Evolutionary conservation across 1,140 invertebrate genomes (phyloP).

Genomic region (Bombus soroeensis): DNA sequence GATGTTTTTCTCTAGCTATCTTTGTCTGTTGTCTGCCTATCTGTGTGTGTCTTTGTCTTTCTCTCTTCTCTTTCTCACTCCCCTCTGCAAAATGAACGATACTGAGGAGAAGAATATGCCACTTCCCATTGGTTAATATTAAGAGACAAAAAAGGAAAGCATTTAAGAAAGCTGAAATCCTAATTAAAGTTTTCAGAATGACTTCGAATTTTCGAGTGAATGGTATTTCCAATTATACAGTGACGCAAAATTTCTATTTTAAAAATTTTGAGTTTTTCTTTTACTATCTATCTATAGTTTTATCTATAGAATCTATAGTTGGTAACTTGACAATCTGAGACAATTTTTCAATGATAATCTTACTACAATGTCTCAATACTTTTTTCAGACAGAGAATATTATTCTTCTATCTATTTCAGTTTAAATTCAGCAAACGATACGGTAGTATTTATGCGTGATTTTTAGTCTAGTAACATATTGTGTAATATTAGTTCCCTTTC

Average conservation of each 20-base stretch:
- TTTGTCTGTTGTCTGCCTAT: constrained; percentile 19
- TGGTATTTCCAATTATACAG: background rate
- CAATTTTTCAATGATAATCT: too few species aligned
- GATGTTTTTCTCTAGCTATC: constrained; percentile 51
- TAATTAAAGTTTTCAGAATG: background rate
- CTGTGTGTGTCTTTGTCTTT: constrained; percentile 16
- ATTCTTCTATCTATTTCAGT: background rate
- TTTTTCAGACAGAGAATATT: too few species aligned
- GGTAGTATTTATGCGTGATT: background rate
- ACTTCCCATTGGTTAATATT: constrained; percentile 44
- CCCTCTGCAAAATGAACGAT: constrained; percentile 16
- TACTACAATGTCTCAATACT: too few species aligned
- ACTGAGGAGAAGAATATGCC: constrained; percentile 9
- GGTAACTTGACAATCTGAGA: background rate
- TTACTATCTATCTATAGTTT: too few species aligned
- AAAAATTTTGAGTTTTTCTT: background rate
- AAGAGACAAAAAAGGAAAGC: background rate
- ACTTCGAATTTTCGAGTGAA: constrained; percentile 33
- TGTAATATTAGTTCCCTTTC: background rate
- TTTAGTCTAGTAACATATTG: background rate
- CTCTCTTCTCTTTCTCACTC: background rate
- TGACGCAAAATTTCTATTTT: constrained; percentile 11
- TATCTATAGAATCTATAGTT: background rate
- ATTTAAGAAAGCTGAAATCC: constrained; percentile 7
- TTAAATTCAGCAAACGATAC: background rate